Percentiles rank a stretch among this genome's conserved stretches.
These are phyloP conservation scores for Labrus mixtus DNA, from an alignment of 2,113 vertebrate genomes.

Conservation along the genomic window DNA sequence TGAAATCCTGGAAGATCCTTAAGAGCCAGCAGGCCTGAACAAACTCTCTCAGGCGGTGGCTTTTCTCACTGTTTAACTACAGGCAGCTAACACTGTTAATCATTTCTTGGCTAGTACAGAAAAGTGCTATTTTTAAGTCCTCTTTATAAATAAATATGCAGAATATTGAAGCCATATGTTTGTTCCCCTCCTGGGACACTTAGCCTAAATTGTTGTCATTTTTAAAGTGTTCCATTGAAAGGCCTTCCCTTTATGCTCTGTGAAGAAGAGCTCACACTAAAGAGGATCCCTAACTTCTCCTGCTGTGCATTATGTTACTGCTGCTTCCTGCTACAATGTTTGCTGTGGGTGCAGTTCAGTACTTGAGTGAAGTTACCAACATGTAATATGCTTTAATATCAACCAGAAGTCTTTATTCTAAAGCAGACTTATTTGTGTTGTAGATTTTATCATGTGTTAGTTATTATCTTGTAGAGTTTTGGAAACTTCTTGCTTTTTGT, in stretches of 20 bases:
- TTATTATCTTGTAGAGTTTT: constrained; percentile 26
- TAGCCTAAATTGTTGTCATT: constrained; percentile 25
- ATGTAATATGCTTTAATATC: constrained; percentile 14
- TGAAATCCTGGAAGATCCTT: constrained; percentile 45
- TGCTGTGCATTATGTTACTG: not conserved
- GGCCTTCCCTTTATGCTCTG: constrained; percentile 22
- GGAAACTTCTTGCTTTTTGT: constrained; percentile 4
- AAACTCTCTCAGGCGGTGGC: constrained; percentile 4
- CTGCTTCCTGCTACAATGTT: constrained; percentile 20
- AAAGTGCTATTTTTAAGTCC: constrained; percentile 47
- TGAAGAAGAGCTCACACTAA: constrained; percentile 13
- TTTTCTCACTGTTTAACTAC: constrained; percentile 48
- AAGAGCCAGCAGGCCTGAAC: constrained; percentile 42
- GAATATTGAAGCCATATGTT: constrained; percentile 63
- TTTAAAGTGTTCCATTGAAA: constrained; percentile 17
- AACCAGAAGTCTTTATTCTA: constrained; percentile 11
- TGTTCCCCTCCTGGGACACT: constrained; percentile 30
- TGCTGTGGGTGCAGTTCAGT: constrained; percentile 11
- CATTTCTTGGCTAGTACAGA: constrained; percentile 47
- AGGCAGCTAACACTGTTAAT: constrained; percentile 63
- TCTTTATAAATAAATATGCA: constrained; percentile 51
- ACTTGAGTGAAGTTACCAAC: not conserved
- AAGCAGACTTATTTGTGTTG: constrained; percentile 3
- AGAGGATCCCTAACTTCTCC: not conserved
- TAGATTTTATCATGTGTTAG: constrained; percentile 15